Evolutionary conservation across 1,140 invertebrate species (phyloP).

Genomic region (Proales similis): DNA sequence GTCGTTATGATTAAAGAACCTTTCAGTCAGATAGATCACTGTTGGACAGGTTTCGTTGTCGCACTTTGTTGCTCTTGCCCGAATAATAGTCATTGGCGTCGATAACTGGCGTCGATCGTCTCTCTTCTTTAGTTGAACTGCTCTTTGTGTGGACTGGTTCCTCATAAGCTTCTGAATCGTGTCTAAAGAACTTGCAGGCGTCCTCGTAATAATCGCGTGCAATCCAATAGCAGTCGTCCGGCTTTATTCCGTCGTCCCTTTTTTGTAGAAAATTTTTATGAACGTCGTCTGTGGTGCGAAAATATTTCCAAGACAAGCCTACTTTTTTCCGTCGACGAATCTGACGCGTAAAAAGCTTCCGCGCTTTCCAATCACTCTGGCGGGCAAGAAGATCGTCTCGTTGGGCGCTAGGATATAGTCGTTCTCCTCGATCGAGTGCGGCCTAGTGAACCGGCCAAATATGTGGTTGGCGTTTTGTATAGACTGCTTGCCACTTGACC

Average conservation of each 20-base stretch:
- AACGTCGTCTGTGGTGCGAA: neutral
- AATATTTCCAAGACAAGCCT: slow-evolving; percentile 21
- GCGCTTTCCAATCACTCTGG: slow-evolving; percentile 39
- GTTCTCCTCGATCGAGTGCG: slow-evolving; percentile 39
- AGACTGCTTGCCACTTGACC: slow-evolving; percentile 40
- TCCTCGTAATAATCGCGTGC: slow-evolving; percentile 42
- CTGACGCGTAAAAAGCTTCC: slow-evolving; percentile 39
- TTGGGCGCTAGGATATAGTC: slow-evolving; percentile 42
- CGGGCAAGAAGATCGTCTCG: slow-evolving; percentile 42
- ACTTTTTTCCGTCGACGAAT: slow-evolving; percentile 43
- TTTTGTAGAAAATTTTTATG: neutral
- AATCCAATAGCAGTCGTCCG: slow-evolving; percentile 41
- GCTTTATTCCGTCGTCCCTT: neutral
- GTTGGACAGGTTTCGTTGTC: no score
- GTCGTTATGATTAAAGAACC: no score
- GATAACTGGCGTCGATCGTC: slow-evolving; percentile 15
- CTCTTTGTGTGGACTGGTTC: neutral
- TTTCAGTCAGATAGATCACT: no score
- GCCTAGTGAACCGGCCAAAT: slow-evolving; percentile 43
- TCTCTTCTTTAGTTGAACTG: neutral
- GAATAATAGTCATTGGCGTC: slow-evolving; percentile 25
- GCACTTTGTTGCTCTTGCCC: neutral
- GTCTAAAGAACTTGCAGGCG: slow-evolving; percentile 39
- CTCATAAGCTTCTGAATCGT: neutral
- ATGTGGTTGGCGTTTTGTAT: slow-evolving; percentile 43